Percentiles rank a stretch among this genome's conserved stretches.
Evolutionary conservation across 2,888 invertebrate species (phyloP).

Genomic region (Pyralis farinalis): DNA sequence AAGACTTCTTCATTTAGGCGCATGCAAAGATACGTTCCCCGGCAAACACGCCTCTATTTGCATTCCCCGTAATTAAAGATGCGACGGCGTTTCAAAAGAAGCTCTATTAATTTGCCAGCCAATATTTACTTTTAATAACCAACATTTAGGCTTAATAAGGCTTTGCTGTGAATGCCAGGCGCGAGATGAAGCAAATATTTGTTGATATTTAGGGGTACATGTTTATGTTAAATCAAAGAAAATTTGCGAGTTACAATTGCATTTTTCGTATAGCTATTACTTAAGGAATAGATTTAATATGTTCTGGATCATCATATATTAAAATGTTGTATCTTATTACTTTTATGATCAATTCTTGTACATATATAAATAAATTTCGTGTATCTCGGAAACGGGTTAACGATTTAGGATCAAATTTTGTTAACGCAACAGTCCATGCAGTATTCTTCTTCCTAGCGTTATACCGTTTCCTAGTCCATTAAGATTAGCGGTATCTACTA

Average conservation of each 20-base stretch:
- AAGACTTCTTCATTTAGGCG: conserved; percentile 70
- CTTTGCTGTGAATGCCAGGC: conserved; percentile 26
- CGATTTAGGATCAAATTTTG: too few relatives aligned
- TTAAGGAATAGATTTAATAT: too few relatives aligned
- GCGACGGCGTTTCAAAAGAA: conserved; percentile 66
- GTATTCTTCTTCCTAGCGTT: too few relatives aligned
- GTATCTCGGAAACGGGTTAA: too few relatives aligned
- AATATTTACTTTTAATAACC: conserved; percentile 76
- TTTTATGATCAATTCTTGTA: too few relatives aligned
- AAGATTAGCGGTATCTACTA: too few relatives aligned
- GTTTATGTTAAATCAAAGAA: neutral
- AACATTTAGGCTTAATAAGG: conserved; percentile 43
- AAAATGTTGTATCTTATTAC: too few relatives aligned
- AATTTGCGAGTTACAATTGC: neutral
- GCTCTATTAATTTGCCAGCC: conserved; percentile 68
- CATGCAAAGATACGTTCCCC: conserved; percentile 68
- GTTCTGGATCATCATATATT: too few relatives aligned
- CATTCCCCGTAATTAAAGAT: conserved; percentile 68
- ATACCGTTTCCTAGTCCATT: too few relatives aligned
- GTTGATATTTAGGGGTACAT: neutral
- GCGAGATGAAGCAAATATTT: conserved; percentile 7
- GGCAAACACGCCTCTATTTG: conserved; percentile 68
- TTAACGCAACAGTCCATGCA: too few relatives aligned
- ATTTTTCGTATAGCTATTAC: too few relatives aligned
- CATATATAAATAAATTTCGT: too few relatives aligned